Evolutionary conservation across 2,797 vertebrate genomes (phyloP).

Genomic region (Sylvilagus floridanus): DNA sequence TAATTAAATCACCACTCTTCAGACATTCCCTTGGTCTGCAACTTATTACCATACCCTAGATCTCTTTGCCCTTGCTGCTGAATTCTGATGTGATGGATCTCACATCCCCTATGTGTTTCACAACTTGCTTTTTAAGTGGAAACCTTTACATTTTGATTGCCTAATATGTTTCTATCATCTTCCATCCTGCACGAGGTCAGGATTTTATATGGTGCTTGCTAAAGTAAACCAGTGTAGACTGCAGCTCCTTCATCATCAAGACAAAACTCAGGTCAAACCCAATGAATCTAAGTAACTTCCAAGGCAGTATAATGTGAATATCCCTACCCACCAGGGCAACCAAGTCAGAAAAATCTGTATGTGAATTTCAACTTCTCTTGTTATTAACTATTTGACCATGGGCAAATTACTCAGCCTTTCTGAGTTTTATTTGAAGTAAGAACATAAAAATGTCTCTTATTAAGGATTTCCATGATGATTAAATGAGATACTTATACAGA

Average conservation of each 20-base stretch:
- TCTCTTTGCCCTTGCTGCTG: conserved; percentile 67
- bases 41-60: conserved; percentile 76
- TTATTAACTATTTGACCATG: neutral
- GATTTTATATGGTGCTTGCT: neutral
- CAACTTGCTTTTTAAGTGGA: conserved; percentile 76
- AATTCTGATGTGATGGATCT: conserved; percentile 74
- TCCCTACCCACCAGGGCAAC: neutral
- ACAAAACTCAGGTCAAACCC: conserved; percentile 46
- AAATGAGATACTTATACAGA: neutral
- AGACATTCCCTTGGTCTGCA: conserved; percentile 72
- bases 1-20: conserved; percentile 85
- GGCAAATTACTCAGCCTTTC: neutral
- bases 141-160: conserved; percentile 76
- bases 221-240: neutral
- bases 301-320: neutral
- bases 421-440: neutral
- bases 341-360: neutral
- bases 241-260: neutral
- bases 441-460: neutral
- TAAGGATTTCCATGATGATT: neutral
- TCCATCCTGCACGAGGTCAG: conserved; percentile 33
- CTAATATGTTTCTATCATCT: conserved; percentile 68
- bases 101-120: conserved; percentile 65
- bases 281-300: neutral
- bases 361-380: neutral